These are phyloP conservation scores for Silvanus unidentatus DNA, from an alignment of 2,888 invertebrate genomes.

Conservation along the genomic window DNA sequence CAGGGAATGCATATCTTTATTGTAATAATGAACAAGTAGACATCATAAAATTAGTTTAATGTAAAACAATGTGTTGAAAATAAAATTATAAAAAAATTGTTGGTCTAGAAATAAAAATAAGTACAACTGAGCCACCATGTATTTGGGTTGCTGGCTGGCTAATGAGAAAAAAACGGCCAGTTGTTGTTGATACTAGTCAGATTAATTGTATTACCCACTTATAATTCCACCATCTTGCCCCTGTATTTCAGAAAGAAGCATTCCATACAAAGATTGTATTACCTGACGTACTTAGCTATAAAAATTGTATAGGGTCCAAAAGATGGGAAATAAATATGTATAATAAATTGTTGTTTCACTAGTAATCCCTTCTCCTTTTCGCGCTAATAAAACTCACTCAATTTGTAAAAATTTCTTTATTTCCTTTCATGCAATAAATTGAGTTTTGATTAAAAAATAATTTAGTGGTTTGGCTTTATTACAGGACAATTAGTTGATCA, in stretches of 20 bases:
- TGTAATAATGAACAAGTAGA: slow-evolving; percentile 41
- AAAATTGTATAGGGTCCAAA: slow-evolving; percentile 69
- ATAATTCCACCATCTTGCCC: slow-evolving; percentile 44
- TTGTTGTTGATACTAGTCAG: slow-evolving; percentile 45
- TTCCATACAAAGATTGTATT: slow-evolving; percentile 50
- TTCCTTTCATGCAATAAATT: too few species aligned
- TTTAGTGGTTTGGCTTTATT: too few species aligned
- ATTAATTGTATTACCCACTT: slow-evolving; percentile 45
- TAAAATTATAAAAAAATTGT: slow-evolving; percentile 27
- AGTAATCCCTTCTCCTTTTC: too few species aligned
- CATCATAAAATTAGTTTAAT: slow-evolving; percentile 43
- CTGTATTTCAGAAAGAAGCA: slow-evolving; percentile 46
- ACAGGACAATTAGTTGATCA: too few species aligned
- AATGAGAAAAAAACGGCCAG: slow-evolving; percentile 15
- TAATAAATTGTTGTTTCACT: slow-evolving; percentile 38
- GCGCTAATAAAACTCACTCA: too few species aligned
- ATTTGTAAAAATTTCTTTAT: too few species aligned
- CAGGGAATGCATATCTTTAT: slow-evolving; percentile 47
- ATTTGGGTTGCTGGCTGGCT: slow-evolving; percentile 17
- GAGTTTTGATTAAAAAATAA: too few species aligned
- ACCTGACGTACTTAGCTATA: slow-evolving; percentile 59
- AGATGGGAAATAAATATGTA: slow-evolving; percentile 66
- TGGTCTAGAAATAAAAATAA: slow-evolving; percentile 41
- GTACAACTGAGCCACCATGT: slow-evolving; percentile 35
- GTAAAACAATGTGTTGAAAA: slow-evolving; percentile 43